phyloP scores from a whole-genome alignment of 64 coral and sea anemone genomes.

The Dendrophyllia cribrosa region DNA sequence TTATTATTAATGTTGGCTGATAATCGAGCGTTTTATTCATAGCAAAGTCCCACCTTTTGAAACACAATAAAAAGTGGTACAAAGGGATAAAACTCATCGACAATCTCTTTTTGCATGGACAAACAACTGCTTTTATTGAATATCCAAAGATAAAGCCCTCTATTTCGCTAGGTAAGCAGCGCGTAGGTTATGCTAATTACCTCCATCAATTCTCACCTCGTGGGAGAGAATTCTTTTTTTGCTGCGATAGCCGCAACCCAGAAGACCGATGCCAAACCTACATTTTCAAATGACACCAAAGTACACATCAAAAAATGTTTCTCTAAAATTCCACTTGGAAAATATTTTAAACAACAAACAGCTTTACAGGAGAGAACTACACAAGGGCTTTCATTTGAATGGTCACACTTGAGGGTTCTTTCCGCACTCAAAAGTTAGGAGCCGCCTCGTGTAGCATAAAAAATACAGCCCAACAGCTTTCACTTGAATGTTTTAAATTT shows the following conservation, averaged over 20 bases:
- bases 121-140: background rate
- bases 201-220: background rate
- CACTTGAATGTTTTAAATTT: too few species aligned
- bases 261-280: too few species aligned
- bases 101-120: background rate
- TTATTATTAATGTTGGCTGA: background rate
- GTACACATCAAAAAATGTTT: too few species aligned
- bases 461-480: too few species aligned
- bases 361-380: too few species aligned
- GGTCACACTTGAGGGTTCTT: background rate
- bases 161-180: too few species aligned
- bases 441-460: too few species aligned
- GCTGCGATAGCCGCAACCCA: background rate
- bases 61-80: background rate
- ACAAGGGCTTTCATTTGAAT: background rate
- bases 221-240: background rate
- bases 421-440: too few species aligned
- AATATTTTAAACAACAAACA: too few species aligned
- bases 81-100: background rate
- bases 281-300: too few species aligned
- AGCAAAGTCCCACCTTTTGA: background rate
- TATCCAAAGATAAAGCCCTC: background rate
- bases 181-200: background rate
- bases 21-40: background rate
- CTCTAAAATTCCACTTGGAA: too few species aligned